phyloP scores from a whole-genome alignment of 2,113 vertebrate genomes.

The Ophthalmolycus amberensis region DNA sequence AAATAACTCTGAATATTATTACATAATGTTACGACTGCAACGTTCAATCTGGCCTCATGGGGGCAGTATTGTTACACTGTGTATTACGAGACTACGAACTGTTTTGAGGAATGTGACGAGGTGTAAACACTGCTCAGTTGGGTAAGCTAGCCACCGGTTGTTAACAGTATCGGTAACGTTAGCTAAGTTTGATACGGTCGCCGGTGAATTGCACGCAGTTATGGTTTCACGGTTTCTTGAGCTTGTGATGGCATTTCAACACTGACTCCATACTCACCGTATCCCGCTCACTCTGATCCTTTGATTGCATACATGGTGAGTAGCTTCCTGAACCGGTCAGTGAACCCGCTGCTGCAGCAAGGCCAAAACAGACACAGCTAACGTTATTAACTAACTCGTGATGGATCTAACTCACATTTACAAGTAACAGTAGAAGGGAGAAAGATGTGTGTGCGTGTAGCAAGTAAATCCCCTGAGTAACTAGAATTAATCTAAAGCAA shows the following conservation, averaged over 20 bases:
- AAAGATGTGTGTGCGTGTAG: not conserved
- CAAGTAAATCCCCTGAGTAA: not conserved
- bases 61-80: slow-evolving; percentile 28
- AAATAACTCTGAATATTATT: accelerated
- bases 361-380: slow-evolving; percentile 29
- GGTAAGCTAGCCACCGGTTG: not conserved
- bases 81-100: not conserved
- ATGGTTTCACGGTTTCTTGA: slow-evolving; percentile 15
- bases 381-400: not conserved
- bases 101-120: slow-evolving; percentile 51
- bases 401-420: slow-evolving; percentile 5
- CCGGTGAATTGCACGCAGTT: not conserved
- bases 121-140: slow-evolving; percentile 61
- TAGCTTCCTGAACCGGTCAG: slow-evolving; percentile 63
- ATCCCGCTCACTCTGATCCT: slow-evolving; percentile 14
- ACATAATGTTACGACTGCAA: not conserved
- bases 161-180: not conserved
- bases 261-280: not conserved
- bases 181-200: not conserved
- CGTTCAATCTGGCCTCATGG: slow-evolving; percentile 18
- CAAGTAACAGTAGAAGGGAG: not conserved
- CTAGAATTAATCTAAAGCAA: not conserved
- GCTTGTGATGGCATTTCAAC: not conserved
- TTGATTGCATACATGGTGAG: slow-evolving; percentile 62
- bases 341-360: slow-evolving; percentile 49